Conservation (phyloP, 1,140 invertebrate genomes). For the Akabosia matsudoensis region DNA sequence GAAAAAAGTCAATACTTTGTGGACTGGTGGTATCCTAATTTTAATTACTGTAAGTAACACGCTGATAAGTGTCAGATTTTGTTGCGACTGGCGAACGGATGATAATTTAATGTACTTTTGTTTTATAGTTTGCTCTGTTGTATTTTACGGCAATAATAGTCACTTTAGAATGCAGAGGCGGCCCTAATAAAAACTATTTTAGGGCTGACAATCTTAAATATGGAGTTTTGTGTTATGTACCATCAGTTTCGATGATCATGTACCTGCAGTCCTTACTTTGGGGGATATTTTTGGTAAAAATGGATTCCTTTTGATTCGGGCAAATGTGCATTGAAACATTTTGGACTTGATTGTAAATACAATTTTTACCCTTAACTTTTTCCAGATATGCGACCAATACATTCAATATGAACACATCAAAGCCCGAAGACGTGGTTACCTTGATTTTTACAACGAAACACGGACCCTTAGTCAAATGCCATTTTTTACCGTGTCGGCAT, state of each 20-base stretch:
- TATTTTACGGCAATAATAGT: background rate
- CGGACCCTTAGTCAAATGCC: constrained; percentile 41
- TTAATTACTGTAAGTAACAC: background rate
- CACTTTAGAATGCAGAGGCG: background rate
- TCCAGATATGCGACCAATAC: constrained; percentile 45
- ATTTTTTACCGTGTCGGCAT: constrained; percentile 44
- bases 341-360: too few relatives aligned
- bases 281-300: constrained; percentile 40
- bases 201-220: background rate
- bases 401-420: constrained; percentile 45
- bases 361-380: too few relatives aligned
- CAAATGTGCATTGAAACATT: too few relatives aligned
- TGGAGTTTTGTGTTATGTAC: constrained; percentile 3
- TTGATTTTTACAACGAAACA: constrained; percentile 41
- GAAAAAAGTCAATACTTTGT: constrained; percentile 1
- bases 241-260: constrained; percentile 37
- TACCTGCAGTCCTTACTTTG: constrained; percentile 40
- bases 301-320: too few relatives aligned
- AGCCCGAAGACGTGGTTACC: constrained; percentile 40
- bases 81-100: background rate
- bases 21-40: background rate
- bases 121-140: background rate
- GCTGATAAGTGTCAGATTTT: background rate
- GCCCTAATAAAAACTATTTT: background rate
- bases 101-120: background rate